phyloP scores from a whole-genome alignment of 2,113 vertebrate species.

The Cheirogaleus medius region DNA sequence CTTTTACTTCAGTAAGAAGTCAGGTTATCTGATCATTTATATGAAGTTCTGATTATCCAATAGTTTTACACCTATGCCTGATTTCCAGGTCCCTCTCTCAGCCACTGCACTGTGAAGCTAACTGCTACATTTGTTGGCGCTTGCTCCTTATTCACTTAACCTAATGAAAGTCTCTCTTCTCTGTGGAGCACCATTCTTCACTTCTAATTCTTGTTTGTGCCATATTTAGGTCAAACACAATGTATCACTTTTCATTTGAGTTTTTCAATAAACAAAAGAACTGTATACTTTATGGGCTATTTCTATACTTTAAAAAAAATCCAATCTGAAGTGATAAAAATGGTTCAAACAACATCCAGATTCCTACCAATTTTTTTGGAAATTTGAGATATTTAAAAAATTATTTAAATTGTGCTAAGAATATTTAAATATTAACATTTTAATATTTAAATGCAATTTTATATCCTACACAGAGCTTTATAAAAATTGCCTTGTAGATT shows the following conservation, averaged over 20 bases:
- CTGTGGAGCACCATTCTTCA: neutral
- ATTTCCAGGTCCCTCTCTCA: neutral
- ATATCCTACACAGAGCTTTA: neutral
- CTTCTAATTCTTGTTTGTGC: neutral
- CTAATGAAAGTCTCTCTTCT: neutral
- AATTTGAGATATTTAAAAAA: neutral
- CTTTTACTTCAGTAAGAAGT: neutral
- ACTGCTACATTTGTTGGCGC: fast-evolving
- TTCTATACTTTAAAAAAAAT: neutral
- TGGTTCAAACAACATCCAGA: neutral
- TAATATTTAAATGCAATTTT: neutral
- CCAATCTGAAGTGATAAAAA: neutral
- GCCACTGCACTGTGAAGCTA: neutral
- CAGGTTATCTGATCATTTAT: neutral
- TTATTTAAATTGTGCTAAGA: neutral
- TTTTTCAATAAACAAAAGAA: conserved; percentile 75
- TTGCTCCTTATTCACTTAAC: neutral
- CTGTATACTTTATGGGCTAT: conserved; percentile 69
- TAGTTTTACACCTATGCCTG: neutral
- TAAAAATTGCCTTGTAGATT: neutral
- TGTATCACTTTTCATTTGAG: conserved; percentile 76
- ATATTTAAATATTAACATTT: neutral
- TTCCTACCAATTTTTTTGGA: neutral
- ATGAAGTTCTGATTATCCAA: neutral
- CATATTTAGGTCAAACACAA: conserved; percentile 58